These are phyloP conservation scores for Pseudomyrmex sp. DNA, from an alignment of 1,140 invertebrate genomes.

Conservation along the genomic window DNA sequence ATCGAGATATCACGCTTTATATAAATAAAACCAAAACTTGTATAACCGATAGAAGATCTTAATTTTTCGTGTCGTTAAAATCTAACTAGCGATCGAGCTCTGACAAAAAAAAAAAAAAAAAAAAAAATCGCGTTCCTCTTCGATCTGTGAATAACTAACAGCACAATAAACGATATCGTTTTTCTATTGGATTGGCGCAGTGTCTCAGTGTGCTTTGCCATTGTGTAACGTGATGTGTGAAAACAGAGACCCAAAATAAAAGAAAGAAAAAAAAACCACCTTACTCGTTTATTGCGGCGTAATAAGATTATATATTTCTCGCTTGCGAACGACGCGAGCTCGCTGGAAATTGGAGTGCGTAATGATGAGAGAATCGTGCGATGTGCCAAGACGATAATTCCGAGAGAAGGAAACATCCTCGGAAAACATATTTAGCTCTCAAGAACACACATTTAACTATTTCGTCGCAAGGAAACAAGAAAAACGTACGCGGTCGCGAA, in stretches of 20 bases:
- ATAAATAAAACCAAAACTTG: constrained; percentile 63
- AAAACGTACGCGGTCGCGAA: not conserved
- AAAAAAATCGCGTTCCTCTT: constrained; percentile 29
- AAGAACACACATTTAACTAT: not conserved
- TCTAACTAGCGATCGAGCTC: constrained; percentile 47
- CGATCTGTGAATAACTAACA: constrained; percentile 60
- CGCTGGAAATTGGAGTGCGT: constrained; percentile 6
- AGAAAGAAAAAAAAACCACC: no score
- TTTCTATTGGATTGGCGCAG: constrained; percentile 73
- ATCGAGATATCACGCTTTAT: constrained; percentile 80
- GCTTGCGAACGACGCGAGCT: not conserved
- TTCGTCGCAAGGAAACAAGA: constrained; percentile 27
- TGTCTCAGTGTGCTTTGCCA: constrained; percentile 79
- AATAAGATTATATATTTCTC: constrained; percentile 13
- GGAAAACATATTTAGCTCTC: not conserved
- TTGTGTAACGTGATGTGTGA: constrained; percentile 65
- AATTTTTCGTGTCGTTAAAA: constrained; percentile 59
- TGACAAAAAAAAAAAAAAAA: constrained; percentile 3
- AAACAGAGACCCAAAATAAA: constrained; percentile 65
- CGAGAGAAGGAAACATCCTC: not conserved
- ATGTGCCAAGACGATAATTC: not conserved
- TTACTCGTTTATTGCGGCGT: constrained; percentile 34
- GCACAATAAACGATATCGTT: constrained; percentile 71
- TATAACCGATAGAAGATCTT: constrained; percentile 51
- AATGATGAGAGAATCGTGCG: not conserved